Percentiles rank a stretch among this genome's conserved stretches.
Evolutionary conservation across 2,888 invertebrate genomes (phyloP).

Genomic region (Polydrusus cervinus): DNA sequence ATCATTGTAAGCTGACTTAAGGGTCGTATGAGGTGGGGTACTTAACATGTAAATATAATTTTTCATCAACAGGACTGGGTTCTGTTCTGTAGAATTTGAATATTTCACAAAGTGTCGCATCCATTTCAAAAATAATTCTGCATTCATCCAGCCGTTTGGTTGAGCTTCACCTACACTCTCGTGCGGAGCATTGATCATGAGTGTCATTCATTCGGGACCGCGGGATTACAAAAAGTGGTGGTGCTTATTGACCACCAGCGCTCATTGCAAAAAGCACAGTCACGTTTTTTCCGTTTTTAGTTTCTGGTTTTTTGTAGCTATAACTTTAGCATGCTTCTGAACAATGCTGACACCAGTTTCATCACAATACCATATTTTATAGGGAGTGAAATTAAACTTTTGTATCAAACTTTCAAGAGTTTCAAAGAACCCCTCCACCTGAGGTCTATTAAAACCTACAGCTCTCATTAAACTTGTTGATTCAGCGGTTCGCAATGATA

Average conservation of each 20-base stretch:
- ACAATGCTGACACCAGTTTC: neutral
- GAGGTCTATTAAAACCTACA: neutral
- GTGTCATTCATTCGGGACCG: neutral
- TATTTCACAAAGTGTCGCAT: neutral
- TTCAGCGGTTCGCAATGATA: neutral
- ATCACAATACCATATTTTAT: neutral
- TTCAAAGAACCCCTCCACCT: neutral
- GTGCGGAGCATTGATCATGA: neutral
- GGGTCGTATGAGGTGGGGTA: neutral
- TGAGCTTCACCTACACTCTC: neutral
- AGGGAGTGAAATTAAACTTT: neutral
- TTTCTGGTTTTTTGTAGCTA: neutral
- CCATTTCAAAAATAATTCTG: neutral
- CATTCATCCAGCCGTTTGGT: neutral
- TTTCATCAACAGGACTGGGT: neutral
- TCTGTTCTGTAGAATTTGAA: neutral
- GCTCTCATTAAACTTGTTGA: conserved; percentile 3
- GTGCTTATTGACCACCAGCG: too few species aligned
- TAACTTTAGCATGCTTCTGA: neutral
- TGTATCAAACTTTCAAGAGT: neutral
- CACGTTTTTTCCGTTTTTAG: neutral
- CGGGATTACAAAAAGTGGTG: too few species aligned
- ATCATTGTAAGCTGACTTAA: neutral
- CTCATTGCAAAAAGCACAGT: neutral
- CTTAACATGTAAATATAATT: neutral